Evolutionary conservation across 2,797 vertebrate species (phyloP).

Genomic region (Trematomus bernacchii): DNA sequence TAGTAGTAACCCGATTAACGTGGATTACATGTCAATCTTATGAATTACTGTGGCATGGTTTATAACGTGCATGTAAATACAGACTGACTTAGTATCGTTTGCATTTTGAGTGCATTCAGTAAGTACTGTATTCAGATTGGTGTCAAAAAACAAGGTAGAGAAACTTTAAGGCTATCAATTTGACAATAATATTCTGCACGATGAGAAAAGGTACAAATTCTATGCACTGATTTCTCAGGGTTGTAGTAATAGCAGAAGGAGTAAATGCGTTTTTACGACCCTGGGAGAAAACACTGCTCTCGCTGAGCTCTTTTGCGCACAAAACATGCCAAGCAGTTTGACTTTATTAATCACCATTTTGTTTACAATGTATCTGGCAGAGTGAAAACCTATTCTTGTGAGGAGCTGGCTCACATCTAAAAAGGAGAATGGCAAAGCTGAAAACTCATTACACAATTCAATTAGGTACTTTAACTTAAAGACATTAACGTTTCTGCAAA

Average conservation of each 20-base stretch:
- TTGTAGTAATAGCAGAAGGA: conserved; percentile 5
- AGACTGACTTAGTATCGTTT: neutral
- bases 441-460: conserved; percentile 22
- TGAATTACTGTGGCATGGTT: conserved; percentile 28
- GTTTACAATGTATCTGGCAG: conserved; percentile 16
- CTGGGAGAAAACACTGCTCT: conserved; percentile 6
- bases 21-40: conserved; percentile 46
- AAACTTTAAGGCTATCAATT: conserved; percentile 8
- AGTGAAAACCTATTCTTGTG: neutral
- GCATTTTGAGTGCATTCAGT: conserved; percentile 9
- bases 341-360: conserved; percentile 35
- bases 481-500: conserved; percentile 33
- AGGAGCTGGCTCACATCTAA: conserved; percentile 11
- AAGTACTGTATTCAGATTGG: neutral
- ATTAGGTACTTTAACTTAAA: conserved; percentile 49
- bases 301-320: neutral
- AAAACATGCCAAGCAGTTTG: conserved; percentile 22
- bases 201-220: conserved; percentile 21
- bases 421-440: conserved; percentile 7
- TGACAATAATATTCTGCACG: conserved; percentile 13
- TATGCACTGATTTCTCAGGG: conserved; percentile 9
- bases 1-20: conserved; percentile 58
- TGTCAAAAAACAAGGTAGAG: neutral
- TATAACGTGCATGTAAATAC: conserved; percentile 8
- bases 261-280: conserved; percentile 11